phyloP scores from a whole-genome alignment of 2,797 vertebrate genomes.

The Propithecus perrieri region DNA sequence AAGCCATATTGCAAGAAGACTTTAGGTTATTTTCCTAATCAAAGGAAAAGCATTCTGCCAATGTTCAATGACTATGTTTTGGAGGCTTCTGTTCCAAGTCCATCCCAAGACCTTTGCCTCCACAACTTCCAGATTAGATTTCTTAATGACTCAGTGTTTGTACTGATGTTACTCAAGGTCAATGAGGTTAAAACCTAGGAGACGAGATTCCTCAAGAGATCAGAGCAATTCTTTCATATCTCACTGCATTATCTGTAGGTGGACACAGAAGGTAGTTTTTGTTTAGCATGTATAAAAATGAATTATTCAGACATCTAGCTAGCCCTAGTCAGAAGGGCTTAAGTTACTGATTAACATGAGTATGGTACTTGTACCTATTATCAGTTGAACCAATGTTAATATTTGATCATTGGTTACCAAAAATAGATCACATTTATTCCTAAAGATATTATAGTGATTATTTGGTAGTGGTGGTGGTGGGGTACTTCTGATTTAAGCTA shows the following conservation, averaged over 20 bases:
- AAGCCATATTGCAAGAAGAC: neutral
- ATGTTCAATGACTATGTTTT: neutral
- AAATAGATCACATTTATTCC: neutral
- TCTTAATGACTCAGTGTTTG: slow-evolving; percentile 33
- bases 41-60: slow-evolving; percentile 1
- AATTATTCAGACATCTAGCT: neutral
- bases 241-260: neutral
- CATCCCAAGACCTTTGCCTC: neutral
- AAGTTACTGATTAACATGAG: neutral
- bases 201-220: neutral
- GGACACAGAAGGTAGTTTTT: neutral
- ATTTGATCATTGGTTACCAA: neutral
- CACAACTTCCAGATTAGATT: neutral
- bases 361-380: neutral
- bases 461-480: neutral
- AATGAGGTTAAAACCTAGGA: neutral
- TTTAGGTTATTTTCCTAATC: neutral
- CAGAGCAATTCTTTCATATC: neutral
- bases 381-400: neutral
- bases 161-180: neutral
- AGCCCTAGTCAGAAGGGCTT: neutral
- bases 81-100: neutral
- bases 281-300: neutral
- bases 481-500: neutral
- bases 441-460: neutral